Percentiles rank a stretch among this genome's conserved stretches.
Evolutionary conservation across 2,888 invertebrate genomes (phyloP).

Genomic region (Fragum sueziense): DNA sequence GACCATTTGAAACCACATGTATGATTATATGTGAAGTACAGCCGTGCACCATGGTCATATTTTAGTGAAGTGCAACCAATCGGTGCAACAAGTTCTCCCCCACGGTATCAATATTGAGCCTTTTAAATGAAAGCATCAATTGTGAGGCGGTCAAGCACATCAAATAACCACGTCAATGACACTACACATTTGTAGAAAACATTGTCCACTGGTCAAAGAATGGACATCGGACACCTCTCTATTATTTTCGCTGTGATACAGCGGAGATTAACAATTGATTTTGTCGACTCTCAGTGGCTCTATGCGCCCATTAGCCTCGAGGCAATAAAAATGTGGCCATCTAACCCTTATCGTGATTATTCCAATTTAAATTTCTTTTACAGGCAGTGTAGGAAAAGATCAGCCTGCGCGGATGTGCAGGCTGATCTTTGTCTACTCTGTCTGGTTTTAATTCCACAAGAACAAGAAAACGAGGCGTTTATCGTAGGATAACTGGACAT

Average conservation of each 20-base stretch:
- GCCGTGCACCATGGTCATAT: too few relatives aligned
- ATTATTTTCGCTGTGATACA: conserved; percentile 37
- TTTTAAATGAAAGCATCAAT: conserved; percentile 22
- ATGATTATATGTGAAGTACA: too few relatives aligned
- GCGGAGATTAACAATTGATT: conserved; percentile 59
- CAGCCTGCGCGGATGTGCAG: too few relatives aligned
- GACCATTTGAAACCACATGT: too few relatives aligned
- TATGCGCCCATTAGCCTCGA: conserved; percentile 43
- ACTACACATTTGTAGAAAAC: conserved; percentile 41
- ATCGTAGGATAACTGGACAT: too few relatives aligned
- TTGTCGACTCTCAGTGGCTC: conserved; percentile 42
- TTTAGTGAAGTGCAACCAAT: background rate
- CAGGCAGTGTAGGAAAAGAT: too few relatives aligned
- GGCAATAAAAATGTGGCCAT: conserved; percentile 55
- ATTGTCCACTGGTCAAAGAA: conserved; percentile 35
- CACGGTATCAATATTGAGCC: conserved; percentile 20
- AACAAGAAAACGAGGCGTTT: too few relatives aligned
- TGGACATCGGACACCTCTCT: conserved; percentile 41
- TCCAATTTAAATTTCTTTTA: too few relatives aligned
- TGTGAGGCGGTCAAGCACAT: conserved; percentile 25
- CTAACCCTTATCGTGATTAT: too few relatives aligned
- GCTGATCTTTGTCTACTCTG: too few relatives aligned
- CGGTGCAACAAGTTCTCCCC: background rate
- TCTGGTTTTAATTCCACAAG: too few relatives aligned
- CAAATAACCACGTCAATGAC: conserved; percentile 27